Evolutionary conservation across 35 echinoderm and acorn worm genomes (phyloP), one percentile per base, ranked within the genome.

Genomic region (Antedon bifida): DNA sequence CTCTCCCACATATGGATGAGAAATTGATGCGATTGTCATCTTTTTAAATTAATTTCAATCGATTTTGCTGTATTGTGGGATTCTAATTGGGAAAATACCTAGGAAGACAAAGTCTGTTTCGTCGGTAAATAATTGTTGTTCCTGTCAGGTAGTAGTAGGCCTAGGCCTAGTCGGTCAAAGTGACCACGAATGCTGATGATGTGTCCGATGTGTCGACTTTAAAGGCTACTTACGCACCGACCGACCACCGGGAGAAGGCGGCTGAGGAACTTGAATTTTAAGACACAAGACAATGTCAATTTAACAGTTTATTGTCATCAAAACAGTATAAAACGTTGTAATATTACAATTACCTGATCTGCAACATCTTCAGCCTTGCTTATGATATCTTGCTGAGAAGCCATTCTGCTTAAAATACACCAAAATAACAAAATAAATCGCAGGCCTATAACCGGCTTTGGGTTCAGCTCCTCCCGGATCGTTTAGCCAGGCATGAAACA

Each of bases 361-460:
- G 91, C 91, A n/a, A 92, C 74, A 83, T 92, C 91, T 75, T 92
- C 91, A 46, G 91, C 91, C 46, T 92, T 92, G 36, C 91, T 75
- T 30, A 92, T 26, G 9, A 92, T 36, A 81, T 92, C 91, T 78
- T 88, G 88, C 87, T 88, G 88, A 23, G 87, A 88, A 35, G 87
- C 80, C 87, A 88, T 88, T 46, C 35, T 77, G 10, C 56, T 64
- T 16, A 12, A 64, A 26, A 64, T 16, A 12, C 19, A 64, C 9
- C 19, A 64, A 64, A 64, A 12, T 64, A 2, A 16, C 51, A 8
- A 44, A 26, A 42, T 14, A 42, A 42, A 42, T 7, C 38, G 5
- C 4, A 42, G 38, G 38, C 38, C 38, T 42, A 8, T 21, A 16
- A 64, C 51, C 51, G 51, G 51, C 51, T 64, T 64, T 23, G 10